These are phyloP conservation scores for Campylomormyrus numenius DNA, from an alignment of 2,113 vertebrate species.

Conservation along the genomic window DNA sequence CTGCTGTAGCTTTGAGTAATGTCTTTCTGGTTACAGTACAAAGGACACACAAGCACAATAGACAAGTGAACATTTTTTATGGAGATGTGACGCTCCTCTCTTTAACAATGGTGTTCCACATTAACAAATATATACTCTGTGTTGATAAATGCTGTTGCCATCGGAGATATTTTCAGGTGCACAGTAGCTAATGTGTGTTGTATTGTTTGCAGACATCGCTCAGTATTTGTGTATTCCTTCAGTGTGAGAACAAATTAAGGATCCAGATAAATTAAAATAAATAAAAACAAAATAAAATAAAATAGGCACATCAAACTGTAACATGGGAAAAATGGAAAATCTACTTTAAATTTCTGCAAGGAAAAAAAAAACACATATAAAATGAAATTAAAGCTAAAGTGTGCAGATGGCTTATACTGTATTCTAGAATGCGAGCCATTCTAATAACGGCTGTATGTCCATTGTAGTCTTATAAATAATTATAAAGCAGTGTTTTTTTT, in stretches of 20 bases:
- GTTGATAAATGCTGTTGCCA: constrained; percentile 21
- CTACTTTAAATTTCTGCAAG: not conserved
- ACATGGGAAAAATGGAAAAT: not conserved
- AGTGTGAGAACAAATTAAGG: not conserved
- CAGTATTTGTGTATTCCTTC: not conserved
- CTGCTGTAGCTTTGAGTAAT: constrained; percentile 34
- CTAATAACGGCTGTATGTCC: not conserved
- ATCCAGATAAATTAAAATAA: not conserved
- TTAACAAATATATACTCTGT: constrained; percentile 52
- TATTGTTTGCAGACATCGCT: not conserved
- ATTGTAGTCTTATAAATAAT: not conserved
- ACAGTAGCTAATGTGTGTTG: not conserved
- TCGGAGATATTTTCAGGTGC: not conserved
- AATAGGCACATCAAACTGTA: not conserved
- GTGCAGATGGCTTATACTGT: not conserved
- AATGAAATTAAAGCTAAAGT: not conserved
- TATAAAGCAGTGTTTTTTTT: not conserved
- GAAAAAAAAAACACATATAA: not conserved
- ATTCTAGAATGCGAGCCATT: not conserved
- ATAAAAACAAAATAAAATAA: not conserved
- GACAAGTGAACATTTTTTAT: constrained; percentile 40
- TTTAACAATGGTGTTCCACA: constrained; percentile 47
- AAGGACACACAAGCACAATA: constrained; percentile 43
- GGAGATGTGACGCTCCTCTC: constrained; percentile 53
- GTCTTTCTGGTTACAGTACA: constrained; percentile 38